phyloP scores from a whole-genome alignment of 2,888 invertebrate genomes.

The Rhingia rostrata region DNA sequence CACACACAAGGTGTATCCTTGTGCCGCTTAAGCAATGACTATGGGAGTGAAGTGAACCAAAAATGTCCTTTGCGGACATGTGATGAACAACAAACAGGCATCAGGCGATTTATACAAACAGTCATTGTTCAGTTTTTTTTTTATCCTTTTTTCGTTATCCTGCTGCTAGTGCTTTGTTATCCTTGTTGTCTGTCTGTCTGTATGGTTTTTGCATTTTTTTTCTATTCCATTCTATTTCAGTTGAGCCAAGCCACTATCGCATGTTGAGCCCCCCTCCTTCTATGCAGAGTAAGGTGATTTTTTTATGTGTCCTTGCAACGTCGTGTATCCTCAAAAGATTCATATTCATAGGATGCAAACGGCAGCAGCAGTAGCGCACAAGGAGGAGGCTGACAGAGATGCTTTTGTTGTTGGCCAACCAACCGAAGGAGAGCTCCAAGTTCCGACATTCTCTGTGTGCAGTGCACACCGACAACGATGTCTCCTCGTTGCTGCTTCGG shows the following conservation, averaged over 20 bases:
- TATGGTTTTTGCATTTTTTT: constrained; percentile 14
- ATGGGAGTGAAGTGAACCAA: constrained; percentile 42
- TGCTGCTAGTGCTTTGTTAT: constrained; percentile 54
- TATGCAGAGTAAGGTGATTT: constrained; percentile 59
- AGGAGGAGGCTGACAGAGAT: constrained; percentile 31
- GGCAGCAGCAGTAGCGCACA: not conserved
- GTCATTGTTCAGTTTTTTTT: constrained; percentile 39
- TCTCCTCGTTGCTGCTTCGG: constrained; percentile 25
- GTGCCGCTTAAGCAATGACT: constrained; percentile 43
- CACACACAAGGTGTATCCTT: constrained; percentile 47
- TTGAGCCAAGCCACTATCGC: constrained; percentile 51
- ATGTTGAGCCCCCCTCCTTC: constrained; percentile 46
- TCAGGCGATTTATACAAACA: constrained; percentile 68
- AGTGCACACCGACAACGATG: constrained; percentile 10
- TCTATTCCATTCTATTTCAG: not conserved
- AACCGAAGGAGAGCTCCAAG: constrained; percentile 60
- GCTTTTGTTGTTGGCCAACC: constrained; percentile 69
- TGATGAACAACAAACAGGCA: constrained; percentile 74
- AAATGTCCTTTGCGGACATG: constrained; percentile 69
- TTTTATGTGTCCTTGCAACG: constrained; percentile 47
- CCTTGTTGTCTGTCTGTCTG: constrained; percentile 64
- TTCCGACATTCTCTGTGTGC: constrained; percentile 31
- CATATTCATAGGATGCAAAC: constrained; percentile 72
- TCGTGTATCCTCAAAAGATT: constrained; percentile 66
- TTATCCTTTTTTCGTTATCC: constrained; percentile 39